Base-by-base conservation (phyloP, 2,888 invertebrate genomes). In the Pteria penguin region DNA sequence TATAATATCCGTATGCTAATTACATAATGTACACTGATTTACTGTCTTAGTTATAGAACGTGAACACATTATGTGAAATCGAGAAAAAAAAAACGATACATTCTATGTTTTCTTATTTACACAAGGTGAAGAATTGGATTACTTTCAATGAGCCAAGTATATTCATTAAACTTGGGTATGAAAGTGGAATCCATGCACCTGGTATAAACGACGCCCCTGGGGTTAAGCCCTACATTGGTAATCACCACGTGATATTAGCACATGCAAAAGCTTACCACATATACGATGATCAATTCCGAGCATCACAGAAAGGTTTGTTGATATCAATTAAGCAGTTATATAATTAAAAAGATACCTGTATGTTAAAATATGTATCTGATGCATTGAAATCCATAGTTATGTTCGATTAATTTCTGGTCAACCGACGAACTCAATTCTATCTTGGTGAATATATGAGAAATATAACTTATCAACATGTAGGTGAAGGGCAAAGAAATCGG, bases 131-230 rank as follows among this genome's bases (percentile, higher is more conserved):
- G 87, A 93, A 93, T 61, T 96, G 96, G 96, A 94, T 95, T 14
- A 96, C 96, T 0, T 94, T 96, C 80, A 96, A 96, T 88, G 96
- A 96, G 87, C 96, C 96, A 2, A 93, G 70, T 57, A 83, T 79
- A 2, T 68, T 84, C 3, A 76, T 84, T 0, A 74, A 75, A 60
- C 66, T 72, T 0, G 88, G 88, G 0, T 88, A 90, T 73, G 87
- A 86, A 8, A 63, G 63, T n/a, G 88, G 84, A 4, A 70, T 31
- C 4, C 76, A 76, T 60, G 88, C 89, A 5, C 89, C 89, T 0
- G 87, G 86, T 0, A 60, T 82, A 24, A 78, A 55, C 0, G 74
- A 80, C 31, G 84, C 85, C 0, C 82, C 84, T 0, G 86, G 81
- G 0, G 81, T 81, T 18, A 80, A 81, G n/a, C 79, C 95, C 67